phyloP scores from a whole-genome alignment of 2,888 invertebrate genomes.

The Campaea margaritaria region DNA sequence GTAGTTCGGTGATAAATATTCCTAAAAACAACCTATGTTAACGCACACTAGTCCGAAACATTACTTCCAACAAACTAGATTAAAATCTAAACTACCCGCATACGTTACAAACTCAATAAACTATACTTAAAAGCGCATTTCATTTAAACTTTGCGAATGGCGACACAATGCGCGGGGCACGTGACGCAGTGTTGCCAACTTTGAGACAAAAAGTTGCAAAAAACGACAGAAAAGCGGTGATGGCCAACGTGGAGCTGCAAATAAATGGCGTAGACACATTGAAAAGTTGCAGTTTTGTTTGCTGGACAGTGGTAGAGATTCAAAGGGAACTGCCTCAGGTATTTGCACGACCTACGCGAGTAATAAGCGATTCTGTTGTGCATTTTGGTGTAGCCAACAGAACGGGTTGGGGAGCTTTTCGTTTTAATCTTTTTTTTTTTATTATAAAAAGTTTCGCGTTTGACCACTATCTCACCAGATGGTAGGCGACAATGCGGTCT shows the following conservation, averaged over 20 bases:
- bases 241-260: slow-evolving; percentile 23
- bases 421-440: background rate
- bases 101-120: slow-evolving; percentile 17
- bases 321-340: too few relatives aligned
- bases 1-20: too few relatives aligned
- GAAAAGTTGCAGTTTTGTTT: slow-evolving; percentile 11
- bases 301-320: too few relatives aligned
- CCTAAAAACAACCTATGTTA: too few relatives aligned
- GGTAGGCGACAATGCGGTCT: too few relatives aligned
- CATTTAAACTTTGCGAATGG: slow-evolving; percentile 40
- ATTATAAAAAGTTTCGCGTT: too few relatives aligned
- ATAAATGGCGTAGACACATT: slow-evolving; percentile 11
- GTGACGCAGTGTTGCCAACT: slow-evolving; percentile 70
- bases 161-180: slow-evolving; percentile 54
- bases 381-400: too few relatives aligned
- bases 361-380: too few relatives aligned
- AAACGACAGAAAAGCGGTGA: slow-evolving; percentile 47
- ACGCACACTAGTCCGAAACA: background rate
- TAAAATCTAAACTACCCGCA: slow-evolving; percentile 3
- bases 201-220: slow-evolving; percentile 56
- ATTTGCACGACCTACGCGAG: too few relatives aligned
- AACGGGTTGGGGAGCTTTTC: background rate
- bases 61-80: background rate
- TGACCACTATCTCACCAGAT: too few relatives aligned
- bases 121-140: slow-evolving; percentile 33